Conservation (phyloP, 2,113 vertebrate genomes). For the Falco punctatus region DNA sequence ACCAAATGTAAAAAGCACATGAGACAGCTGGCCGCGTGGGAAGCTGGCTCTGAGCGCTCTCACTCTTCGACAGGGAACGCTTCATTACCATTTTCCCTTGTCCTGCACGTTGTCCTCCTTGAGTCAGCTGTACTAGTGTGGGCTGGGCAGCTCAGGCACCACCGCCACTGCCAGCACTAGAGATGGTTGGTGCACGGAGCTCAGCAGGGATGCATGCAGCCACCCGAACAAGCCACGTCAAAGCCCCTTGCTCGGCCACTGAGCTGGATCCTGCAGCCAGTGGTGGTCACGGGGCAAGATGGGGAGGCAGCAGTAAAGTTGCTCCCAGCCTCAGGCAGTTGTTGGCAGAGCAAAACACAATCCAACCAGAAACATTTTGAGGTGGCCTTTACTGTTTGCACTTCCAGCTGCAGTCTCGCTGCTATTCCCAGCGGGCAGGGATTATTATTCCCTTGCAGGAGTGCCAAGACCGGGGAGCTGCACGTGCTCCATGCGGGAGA, state of each 20-base stretch:
- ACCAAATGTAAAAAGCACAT: neutral
- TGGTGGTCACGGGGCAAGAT: neutral
- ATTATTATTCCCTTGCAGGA: neutral
- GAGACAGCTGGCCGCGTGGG: neutral
- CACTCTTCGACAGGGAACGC: neutral
- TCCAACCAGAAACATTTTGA: neutral
- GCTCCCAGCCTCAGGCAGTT: neutral
- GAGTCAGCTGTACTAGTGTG: neutral
- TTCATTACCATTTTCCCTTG: neutral
- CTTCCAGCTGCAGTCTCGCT: neutral
- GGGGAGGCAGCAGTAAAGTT: neutral
- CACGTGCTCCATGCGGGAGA: rapidly evolving
- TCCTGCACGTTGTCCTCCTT: neutral
- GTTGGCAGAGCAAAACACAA: neutral
- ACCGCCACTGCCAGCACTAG: rapidly evolving
- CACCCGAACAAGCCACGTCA: neutral
- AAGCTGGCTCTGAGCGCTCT: neutral
- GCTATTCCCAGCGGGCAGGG: neutral
- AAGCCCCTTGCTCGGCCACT: neutral
- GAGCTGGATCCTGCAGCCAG: rapidly evolving
- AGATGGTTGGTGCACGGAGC: rapidly evolving
- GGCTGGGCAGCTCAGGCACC: neutral
- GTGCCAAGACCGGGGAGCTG: neutral
- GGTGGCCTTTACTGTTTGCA: neutral
- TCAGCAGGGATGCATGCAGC: neutral